Conservation (phyloP, 2,797 vertebrate genomes). For the Sphenodon punctatus region DNA sequence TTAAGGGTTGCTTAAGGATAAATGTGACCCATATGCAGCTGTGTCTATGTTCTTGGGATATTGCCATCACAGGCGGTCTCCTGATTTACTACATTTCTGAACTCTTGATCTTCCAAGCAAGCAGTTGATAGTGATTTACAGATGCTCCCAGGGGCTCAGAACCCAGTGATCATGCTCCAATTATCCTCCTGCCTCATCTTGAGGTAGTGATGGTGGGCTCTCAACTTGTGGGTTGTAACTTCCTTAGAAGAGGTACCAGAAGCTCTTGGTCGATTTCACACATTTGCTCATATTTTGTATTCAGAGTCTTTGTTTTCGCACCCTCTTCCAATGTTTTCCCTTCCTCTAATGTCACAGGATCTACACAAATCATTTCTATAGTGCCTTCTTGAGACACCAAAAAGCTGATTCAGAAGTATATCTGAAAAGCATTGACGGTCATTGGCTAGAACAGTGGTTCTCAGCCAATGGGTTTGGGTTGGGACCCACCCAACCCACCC, state of each 20-base stretch:
- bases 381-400: background rate
- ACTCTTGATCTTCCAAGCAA: background rate
- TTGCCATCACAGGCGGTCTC: background rate
- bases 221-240: background rate
- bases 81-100: background rate
- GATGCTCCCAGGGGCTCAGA: background rate
- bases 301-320: background rate
- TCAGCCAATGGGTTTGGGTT: too few species aligned
- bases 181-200: background rate
- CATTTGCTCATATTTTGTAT: background rate
- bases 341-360: background rate
- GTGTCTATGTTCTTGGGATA: background rate
- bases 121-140: too few species aligned
- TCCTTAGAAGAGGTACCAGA: background rate
- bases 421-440: background rate
- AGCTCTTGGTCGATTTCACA: background rate
- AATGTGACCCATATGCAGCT: slow-evolving; percentile 30
- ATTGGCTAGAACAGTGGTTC: background rate
- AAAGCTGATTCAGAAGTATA: background rate
- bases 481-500: too few species aligned
- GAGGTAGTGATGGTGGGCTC: background rate
- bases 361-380: background rate
- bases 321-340: too few species aligned
- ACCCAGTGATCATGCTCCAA: background rate
- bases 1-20: slow-evolving; percentile 34